Evolutionary conservation across 2,113 vertebrate species (phyloP).

Genomic region (Taxidea taxus): DNA sequence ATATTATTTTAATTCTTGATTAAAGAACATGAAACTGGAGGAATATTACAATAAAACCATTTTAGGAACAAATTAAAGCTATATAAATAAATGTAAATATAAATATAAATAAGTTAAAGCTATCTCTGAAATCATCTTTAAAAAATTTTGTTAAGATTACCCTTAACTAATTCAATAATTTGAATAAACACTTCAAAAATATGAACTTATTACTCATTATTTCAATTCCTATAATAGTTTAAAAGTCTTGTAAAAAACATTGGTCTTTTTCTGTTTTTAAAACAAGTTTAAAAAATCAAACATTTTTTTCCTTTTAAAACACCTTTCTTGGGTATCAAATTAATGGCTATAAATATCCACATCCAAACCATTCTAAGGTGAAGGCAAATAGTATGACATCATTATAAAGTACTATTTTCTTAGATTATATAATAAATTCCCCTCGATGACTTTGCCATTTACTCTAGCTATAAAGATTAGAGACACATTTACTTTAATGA

Average conservation of each 20-base stretch:
- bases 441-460: not conserved
- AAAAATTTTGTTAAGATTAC: not conserved
- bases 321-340: not conserved
- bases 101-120: not conserved
- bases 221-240: not conserved
- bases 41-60: not conserved
- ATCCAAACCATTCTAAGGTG: constrained; percentile 18
- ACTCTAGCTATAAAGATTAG: not conserved
- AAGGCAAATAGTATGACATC: not conserved
- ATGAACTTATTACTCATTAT: not conserved
- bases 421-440: not conserved
- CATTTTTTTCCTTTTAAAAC: not conserved
- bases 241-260: not conserved
- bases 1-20: not conserved
- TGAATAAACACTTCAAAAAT: constrained; percentile 6
- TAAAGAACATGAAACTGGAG: not conserved
- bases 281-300: constrained; percentile 24
- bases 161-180: not conserved
- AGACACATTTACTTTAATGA: not conserved
- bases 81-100: no score
- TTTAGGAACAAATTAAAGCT: not conserved
- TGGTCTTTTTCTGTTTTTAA: not conserved
- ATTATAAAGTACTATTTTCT: not conserved
- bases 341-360: not conserved
- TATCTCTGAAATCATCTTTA: constrained; percentile 9